phyloP scores from a whole-genome alignment of 2,113 vertebrate genomes.

The Chloroceryle aenea region DNA sequence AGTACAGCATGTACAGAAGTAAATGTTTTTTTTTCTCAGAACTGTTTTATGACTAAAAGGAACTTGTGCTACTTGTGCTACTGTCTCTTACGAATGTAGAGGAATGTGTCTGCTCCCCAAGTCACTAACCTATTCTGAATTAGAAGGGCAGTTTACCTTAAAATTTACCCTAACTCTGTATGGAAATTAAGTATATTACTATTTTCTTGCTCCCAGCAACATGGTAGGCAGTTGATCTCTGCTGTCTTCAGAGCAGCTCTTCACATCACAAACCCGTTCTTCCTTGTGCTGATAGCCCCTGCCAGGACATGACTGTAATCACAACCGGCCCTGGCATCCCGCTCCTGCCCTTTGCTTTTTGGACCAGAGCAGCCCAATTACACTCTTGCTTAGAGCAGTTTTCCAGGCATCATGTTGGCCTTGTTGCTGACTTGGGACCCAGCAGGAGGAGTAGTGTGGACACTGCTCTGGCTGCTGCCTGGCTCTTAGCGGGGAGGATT shows the following conservation, averaged over 20 bases:
- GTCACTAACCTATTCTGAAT: not conserved
- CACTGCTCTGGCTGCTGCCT: not conserved
- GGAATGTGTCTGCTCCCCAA: not conserved
- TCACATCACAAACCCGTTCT: rapidly evolving
- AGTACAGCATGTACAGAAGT: not conserved
- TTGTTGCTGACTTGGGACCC: rapidly evolving
- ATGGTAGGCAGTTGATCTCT: not conserved
- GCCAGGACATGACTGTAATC: rapidly evolving
- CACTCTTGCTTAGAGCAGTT: not conserved
- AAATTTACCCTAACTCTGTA: not conserved
- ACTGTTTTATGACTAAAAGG: not conserved
- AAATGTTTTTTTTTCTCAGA: not conserved
- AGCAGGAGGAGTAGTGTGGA: not conserved
- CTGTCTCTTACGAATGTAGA: not conserved
- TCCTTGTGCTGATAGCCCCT: not conserved
- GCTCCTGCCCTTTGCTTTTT: not conserved
- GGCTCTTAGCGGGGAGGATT: not conserved
- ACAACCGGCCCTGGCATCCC: not conserved
- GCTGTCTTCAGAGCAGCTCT: not conserved
- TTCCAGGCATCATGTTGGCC: not conserved
- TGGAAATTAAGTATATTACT: not conserved
- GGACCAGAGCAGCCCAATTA: not conserved
- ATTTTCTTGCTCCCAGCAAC: not conserved
- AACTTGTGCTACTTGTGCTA: rapidly evolving
- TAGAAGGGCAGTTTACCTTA: not conserved